Base-by-base conservation (phyloP, 2,888 invertebrate genomes). In the Baccha elongata region DNA sequence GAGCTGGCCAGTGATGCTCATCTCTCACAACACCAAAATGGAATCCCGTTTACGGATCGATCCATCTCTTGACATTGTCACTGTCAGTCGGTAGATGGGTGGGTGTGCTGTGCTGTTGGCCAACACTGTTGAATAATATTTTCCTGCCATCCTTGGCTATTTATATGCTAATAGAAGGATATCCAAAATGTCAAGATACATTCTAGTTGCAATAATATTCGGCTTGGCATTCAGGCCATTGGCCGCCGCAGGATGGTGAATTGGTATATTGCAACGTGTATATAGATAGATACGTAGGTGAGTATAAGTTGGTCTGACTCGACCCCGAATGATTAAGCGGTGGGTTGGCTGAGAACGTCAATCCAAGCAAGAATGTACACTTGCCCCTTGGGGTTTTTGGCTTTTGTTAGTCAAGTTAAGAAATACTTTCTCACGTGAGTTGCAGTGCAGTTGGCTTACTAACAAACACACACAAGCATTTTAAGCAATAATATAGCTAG, bases 91-190 rank as follows among this genome's bases (percentile, higher is more conserved):
- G 7, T 35, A n/a, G n/a, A 15, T 32, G 15, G 35, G 19, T 13
- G 11, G 19, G 44, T n/a, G 23, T 23, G 3, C 23, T 32, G 29
- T 50, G 44, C 21, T 32, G 55, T 40, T 50, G 44, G 58, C 23
- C 6, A 55, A 55, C 68, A 17, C 44, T 44, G 23, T 73, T 53
- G 67, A 78, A 83, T 78, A 83, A 78, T 78, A 83, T 78, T 83
- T 78, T 64, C 67, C 72, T 83, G 67, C 48, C 53, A 26, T 42
- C 52, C 23, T 42, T 55, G 55, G 68, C 83, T 78, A 83, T 83
- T 78, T 83, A 83, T 83, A 83, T 83, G 83, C 83, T 83, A 83
- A 83, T 83, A 68, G 72, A 73, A 42, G 55, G 80, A 80, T 75
- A 75, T 69, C 69, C 80, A 64, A 69, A 79, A 58, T 78, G 78